A percentile compares a stretch with the other conserved stretches of the same genome.
These are phyloP conservation scores for Calonectris borealis DNA, from an alignment of 2,113 vertebrate genomes.

Conservation along the genomic window DNA sequence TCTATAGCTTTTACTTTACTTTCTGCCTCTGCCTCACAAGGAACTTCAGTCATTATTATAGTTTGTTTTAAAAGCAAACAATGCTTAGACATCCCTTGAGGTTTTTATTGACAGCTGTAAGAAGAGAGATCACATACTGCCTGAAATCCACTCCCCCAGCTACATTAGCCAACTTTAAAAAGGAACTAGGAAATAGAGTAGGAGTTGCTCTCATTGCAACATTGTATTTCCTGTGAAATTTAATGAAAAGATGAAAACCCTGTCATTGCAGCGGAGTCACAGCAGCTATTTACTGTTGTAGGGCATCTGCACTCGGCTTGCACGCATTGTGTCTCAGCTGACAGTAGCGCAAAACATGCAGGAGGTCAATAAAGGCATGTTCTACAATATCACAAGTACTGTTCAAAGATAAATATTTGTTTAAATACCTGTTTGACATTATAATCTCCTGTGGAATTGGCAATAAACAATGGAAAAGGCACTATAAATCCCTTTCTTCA, in stretches of 20 bases:
- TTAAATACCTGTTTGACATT: background rate
- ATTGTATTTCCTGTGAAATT: background rate
- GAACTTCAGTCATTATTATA: background rate
- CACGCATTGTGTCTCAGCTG: background rate
- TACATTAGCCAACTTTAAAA: background rate
- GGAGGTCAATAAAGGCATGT: background rate
- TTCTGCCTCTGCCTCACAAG: background rate
- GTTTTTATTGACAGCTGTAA: background rate
- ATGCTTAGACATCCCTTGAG: background rate
- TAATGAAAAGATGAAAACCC: background rate
- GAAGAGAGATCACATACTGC: background rate
- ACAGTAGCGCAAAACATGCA: accelerated
- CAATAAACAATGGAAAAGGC: background rate
- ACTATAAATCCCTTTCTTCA: background rate
- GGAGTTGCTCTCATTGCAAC: background rate
- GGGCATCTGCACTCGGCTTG: background rate
- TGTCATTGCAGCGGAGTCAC: background rate
- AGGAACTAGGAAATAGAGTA: background rate
- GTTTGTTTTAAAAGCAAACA: background rate
- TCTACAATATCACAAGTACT: background rate
- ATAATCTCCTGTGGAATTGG: background rate
- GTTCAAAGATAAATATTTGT: background rate
- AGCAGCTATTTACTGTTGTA: background rate
- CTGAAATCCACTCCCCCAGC: background rate
- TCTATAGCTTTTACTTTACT: background rate